These are phyloP conservation scores for Athene cunicularia DNA, from an alignment of 2,113 vertebrate genomes.

Conservation along the genomic window DNA sequence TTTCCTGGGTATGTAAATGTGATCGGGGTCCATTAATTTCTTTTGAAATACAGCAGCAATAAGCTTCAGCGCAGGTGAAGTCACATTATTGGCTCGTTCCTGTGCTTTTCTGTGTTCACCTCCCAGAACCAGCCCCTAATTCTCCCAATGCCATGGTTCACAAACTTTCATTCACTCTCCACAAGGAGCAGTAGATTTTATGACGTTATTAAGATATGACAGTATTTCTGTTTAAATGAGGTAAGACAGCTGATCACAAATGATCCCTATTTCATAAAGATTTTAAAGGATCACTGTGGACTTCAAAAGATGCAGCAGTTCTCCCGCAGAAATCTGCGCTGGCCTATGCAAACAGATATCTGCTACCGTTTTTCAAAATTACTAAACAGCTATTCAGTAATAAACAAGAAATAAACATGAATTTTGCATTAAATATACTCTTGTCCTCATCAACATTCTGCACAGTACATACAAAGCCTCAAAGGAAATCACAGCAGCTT, in stretches of 20 bases:
- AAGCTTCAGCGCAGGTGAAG: background rate
- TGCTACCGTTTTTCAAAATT: background rate
- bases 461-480: background rate
- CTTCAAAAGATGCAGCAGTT: background rate
- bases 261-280: background rate
- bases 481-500: background rate
- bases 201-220: background rate
- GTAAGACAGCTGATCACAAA: background rate
- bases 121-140: background rate
- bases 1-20: background rate
- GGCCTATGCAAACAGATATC: background rate
- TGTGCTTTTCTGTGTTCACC: background rate
- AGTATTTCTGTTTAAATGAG: background rate
- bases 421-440: fast-evolving
- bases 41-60: background rate
- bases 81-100: background rate
- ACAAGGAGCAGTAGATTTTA: background rate
- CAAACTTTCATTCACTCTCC: background rate
- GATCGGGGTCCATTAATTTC: background rate
- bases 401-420: fast-evolving
- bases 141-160: background rate
- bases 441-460: background rate
- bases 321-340: background rate
- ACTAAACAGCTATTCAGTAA: background rate
- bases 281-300: background rate